These are phyloP conservation scores for Deroptyus accipitrinus DNA, from an alignment of 2,113 vertebrate species.

Conservation along the genomic window DNA sequence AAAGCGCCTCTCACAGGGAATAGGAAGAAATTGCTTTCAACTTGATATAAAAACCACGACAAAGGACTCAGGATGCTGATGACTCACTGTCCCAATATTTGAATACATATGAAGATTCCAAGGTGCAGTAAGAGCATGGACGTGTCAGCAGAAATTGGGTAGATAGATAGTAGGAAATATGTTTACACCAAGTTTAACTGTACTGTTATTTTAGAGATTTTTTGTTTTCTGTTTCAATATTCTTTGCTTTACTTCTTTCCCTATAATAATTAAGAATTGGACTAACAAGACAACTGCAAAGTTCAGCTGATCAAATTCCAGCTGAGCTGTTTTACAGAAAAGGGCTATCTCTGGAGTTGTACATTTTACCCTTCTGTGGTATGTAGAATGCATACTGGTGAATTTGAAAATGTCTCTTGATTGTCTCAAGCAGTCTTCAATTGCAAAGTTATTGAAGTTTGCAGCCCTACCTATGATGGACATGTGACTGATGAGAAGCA, in stretches of 20 bases:
- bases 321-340: neutral
- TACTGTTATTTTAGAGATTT: neutral
- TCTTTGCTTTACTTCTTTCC: neutral
- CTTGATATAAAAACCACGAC: neutral
- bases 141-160: fast-evolving
- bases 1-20: neutral
- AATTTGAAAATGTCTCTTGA: neutral
- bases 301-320: neutral
- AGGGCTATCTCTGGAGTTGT: neutral
- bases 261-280: neutral
- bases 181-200: neutral
- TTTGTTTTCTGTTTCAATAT: neutral
- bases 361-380: neutral
- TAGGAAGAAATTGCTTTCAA: neutral
- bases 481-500: constrained; percentile 15
- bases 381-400: neutral
- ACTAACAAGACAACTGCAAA: neutral
- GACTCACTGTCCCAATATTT: neutral
- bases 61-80: neutral
- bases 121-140: neutral
- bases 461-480: neutral
- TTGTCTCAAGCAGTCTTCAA: neutral
- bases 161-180: neutral
- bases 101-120: neutral
- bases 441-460: constrained; percentile 8